Evolutionary conservation across 1,140 invertebrate genomes (phyloP), one percentile per base, ranked within the genome.

Genomic region (Orius laevigatus): DNA sequence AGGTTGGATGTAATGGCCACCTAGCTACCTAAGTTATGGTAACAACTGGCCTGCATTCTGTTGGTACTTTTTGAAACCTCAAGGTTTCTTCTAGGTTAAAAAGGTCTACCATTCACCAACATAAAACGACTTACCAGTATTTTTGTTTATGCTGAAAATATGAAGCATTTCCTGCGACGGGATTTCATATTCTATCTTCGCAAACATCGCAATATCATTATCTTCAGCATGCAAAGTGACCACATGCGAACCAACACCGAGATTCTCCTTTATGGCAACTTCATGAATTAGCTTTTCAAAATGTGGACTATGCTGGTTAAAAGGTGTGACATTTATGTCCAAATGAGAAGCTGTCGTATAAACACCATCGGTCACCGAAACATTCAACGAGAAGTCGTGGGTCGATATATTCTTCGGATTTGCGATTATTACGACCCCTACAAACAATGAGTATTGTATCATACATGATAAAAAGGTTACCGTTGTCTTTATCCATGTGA

Each of bases 361-460:
- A 11, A 91, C 81, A n/a, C 87, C 87, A 66, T 95, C 89, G 18
- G 84, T 88, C 25, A 87, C 85, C 1, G 84, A 86, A 18, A 95
- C 76, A 61, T 92, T 92, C 8, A 90, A 63, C 55, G 77, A 66
- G 51, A 56, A 60, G 55, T 56, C 50, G 59, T 8, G 25, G 12
- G 71, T 65, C 12, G 67, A 64, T 33, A 75, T 72, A 49, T 71
- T 69, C 34, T 74, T 66, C 46, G 74, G 66, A 52, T 73, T 73
- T 19, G 72, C 66, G 18, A 79, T 50, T 2, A 62, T 65, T 31
- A 79, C 69, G 12, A 42, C 40, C 11, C 15, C n/a, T 3, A 38
- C n/a, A n/a, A n/a, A n/a, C n/a, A n/a, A n/a, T n/a, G n/a, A n/a
- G n/a, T n/a, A n/a, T n/a, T n/a, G n/a, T n/a, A n/a, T n/a, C n/a